phyloP scores from a whole-genome alignment of 2,113 vertebrate genomes.

The Gymnorhina tibicen region DNA sequence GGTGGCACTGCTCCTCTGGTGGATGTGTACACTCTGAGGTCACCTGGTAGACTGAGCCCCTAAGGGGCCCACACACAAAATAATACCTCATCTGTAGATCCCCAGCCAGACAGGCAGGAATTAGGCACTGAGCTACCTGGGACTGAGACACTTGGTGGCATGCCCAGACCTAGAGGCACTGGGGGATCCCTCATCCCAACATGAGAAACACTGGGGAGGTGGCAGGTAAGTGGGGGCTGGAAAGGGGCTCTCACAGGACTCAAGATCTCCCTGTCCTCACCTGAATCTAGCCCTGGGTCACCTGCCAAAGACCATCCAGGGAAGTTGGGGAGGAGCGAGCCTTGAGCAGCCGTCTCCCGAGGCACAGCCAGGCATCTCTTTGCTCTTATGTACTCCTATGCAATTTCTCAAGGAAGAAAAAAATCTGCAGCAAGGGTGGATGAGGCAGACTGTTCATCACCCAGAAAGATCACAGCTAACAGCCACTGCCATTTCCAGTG shows the following conservation, averaged over 20 bases:
- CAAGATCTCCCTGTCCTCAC: rapidly evolving
- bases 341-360: background rate
- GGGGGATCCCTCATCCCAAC: background rate
- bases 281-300: background rate
- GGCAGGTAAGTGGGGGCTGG: background rate
- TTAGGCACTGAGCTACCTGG: background rate
- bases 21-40: background rate
- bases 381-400: background rate
- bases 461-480: background rate
- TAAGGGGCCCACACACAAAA: slow-evolving; percentile 22
- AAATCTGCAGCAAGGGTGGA: background rate
- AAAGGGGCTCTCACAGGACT: background rate
- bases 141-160: background rate
- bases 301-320: background rate
- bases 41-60: background rate
- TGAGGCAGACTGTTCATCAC: background rate
- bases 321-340: background rate
- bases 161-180: background rate
- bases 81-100: background rate
- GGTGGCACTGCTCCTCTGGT: background rate
- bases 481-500: background rate
- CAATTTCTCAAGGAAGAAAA: background rate
- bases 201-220: background rate
- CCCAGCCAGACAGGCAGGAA: background rate
- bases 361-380: background rate